These are phyloP conservation scores for Drosophila prosaltans DNA, from an alignment of 1,140 invertebrate species.

Conservation along the genomic window DNA sequence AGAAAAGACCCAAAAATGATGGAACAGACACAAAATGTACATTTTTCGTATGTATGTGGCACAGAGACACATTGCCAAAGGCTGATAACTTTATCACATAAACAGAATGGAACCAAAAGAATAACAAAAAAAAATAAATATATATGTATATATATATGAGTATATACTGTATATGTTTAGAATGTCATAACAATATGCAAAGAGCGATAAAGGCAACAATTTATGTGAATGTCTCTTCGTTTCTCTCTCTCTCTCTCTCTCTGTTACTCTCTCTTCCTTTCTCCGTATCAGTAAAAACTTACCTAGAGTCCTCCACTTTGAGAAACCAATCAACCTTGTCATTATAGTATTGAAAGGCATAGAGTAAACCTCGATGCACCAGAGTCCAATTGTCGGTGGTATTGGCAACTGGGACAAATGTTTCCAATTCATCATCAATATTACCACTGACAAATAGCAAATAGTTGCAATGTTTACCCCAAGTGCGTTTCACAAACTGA, in stretches of 20 bases:
- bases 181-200: conserved; percentile 69
- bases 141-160: no score
- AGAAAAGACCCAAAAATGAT: conserved; percentile 13
- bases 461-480: conserved; percentile 46
- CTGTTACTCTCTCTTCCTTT: neutral
- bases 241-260: neutral
- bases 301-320: conserved; percentile 47
- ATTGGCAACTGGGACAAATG: conserved; percentile 39
- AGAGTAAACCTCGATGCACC: conserved; percentile 36
- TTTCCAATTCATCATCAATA: conserved; percentile 39
- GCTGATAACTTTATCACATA: conserved; percentile 74
- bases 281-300: conserved; percentile 18
- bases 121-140: neutral
- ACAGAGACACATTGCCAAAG: conserved; percentile 56
- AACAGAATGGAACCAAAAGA: conserved; percentile 7
- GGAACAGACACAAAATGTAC: conserved; percentile 30
- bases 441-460: conserved; percentile 48
- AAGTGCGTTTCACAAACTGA: conserved; percentile 49
- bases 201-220: conserved; percentile 63
- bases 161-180: conserved; percentile 38
- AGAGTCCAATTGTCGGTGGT: conserved; percentile 43
- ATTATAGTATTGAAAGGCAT: conserved; percentile 31
- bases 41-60: conserved; percentile 34
- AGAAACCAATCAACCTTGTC: conserved; percentile 50
- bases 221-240: conserved; percentile 39